phyloP scores from a whole-genome alignment of 2,888 invertebrate genomes.

The Lepidocyrtinus sp. region DNA sequence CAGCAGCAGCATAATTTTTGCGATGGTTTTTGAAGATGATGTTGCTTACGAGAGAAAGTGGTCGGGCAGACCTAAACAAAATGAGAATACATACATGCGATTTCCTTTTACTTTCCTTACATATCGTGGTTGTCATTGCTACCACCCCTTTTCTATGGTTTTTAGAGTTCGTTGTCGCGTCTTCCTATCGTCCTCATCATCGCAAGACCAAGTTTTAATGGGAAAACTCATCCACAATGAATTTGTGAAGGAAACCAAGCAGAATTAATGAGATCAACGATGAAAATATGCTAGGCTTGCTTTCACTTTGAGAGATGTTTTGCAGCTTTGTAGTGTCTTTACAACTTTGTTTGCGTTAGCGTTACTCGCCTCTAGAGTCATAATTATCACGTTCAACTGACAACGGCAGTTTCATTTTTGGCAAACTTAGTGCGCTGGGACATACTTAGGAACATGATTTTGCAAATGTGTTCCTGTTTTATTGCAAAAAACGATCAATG shows the following conservation, averaged over 20 bases:
- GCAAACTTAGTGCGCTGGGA: no score
- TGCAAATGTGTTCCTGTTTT: no score
- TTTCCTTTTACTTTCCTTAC: not conserved
- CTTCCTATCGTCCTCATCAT: conserved; percentile 12
- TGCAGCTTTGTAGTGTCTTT: not conserved
- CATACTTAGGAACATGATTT: no score
- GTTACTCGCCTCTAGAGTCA: not conserved
- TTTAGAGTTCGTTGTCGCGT: not conserved
- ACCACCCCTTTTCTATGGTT: not conserved
- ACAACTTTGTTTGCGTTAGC: not conserved
- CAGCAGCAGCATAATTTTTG: not conserved
- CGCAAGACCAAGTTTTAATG: conserved; percentile 48
- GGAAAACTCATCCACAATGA: conserved; percentile 52
- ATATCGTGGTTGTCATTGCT: not conserved
- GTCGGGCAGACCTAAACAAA: no score
- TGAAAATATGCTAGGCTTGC: conserved; percentile 37
- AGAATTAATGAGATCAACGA: conserved; percentile 58
- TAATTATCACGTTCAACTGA: not conserved
- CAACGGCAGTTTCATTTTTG: not conserved
- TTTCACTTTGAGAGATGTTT: not conserved
- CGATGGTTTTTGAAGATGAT: not conserved
- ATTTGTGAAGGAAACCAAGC: conserved; percentile 51
- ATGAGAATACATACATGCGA: no score
- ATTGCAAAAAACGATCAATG: no score
- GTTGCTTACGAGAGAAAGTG: not conserved